A percentile compares a stretch with the other conserved stretches of the same genome.
Evolutionary conservation across 1,140 invertebrate genomes (phyloP).

Genomic region (Dreissena polymorpha): DNA sequence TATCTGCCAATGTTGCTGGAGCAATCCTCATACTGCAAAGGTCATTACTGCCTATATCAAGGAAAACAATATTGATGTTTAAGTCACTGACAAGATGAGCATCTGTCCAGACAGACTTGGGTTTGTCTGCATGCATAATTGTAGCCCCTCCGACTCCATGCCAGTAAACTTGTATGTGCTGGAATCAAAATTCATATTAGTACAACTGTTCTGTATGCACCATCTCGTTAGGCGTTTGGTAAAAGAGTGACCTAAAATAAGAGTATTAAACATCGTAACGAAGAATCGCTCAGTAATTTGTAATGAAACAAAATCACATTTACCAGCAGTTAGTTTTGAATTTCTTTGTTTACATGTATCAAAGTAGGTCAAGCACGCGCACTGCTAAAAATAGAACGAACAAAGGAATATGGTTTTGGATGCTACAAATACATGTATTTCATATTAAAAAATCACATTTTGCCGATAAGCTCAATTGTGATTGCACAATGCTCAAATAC

Average conservation of each 20-base stretch:
- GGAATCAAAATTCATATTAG: constrained; percentile 15
- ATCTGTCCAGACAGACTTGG: constrained; percentile 10
- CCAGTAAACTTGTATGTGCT: constrained; percentile 20
- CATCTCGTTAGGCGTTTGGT: constrained; percentile 17
- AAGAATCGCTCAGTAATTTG: too few relatives aligned
- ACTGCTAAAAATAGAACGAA: too few relatives aligned
- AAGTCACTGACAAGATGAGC: background rate
- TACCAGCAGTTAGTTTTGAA: too few relatives aligned
- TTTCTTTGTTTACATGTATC: too few relatives aligned
- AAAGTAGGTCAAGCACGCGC: too few relatives aligned
- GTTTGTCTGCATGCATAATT: background rate
- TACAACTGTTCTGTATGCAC: background rate
- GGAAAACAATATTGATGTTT: constrained; percentile 6
- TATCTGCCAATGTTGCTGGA: too few relatives aligned
- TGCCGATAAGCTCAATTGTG: too few relatives aligned
- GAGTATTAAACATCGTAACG: background rate
- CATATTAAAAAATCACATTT: too few relatives aligned
- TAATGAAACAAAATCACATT: too few relatives aligned
- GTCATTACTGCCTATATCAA: constrained; percentile 24
- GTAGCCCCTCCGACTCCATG: constrained; percentile 5
- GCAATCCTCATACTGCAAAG: background rate
- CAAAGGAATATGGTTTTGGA: too few relatives aligned
- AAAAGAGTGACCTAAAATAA: constrained; percentile 27
- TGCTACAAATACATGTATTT: too few relatives aligned
- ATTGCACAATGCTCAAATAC: too few relatives aligned